Percentiles rank a stretch among this genome's conserved stretches.
Conservation (phyloP, 2,797 vertebrate species). For the Pangasius macronema region DNA sequence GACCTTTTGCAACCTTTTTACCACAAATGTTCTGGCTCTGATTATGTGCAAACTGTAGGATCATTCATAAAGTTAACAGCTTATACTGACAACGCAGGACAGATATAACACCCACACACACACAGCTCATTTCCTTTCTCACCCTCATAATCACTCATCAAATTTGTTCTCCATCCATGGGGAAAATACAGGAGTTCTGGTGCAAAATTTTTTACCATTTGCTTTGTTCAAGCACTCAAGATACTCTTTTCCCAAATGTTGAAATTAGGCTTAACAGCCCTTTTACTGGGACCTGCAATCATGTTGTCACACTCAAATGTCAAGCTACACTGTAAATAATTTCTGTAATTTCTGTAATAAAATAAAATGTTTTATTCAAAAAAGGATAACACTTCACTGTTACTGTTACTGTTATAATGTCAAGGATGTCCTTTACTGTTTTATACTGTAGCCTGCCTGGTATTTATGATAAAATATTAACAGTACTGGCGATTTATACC, state of each 20-base stretch:
- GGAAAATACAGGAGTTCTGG: not conserved
- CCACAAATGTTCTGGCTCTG: not conserved
- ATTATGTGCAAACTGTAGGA: not conserved
- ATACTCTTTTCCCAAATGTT: conserved; percentile 16
- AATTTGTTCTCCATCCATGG: conserved; percentile 40
- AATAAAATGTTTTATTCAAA: not conserved
- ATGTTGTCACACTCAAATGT: not conserved
- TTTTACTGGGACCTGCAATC: conserved; percentile 18
- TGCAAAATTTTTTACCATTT: not conserved
- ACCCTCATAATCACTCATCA: conserved; percentile 34
- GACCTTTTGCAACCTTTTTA: conserved; percentile 6
- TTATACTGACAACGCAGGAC: conserved; percentile 7
- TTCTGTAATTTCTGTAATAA: not conserved
- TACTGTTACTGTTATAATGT: too few species aligned
- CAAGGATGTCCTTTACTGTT: not conserved
- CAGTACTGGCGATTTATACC: not conserved
- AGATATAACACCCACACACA: conserved; percentile 10
- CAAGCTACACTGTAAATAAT: not conserved
- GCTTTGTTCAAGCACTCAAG: conserved; percentile 12
- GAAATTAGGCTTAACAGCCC: conserved; percentile 20
- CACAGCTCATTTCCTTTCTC: conserved; percentile 33
- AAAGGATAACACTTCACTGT: not conserved
- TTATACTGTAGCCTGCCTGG: not conserved
- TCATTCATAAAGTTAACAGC: conserved; percentile 30
- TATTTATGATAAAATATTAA: not conserved